Evolutionary conservation across 2,113 vertebrate genomes (phyloP).

Genomic region (Anolis sagrei): DNA sequence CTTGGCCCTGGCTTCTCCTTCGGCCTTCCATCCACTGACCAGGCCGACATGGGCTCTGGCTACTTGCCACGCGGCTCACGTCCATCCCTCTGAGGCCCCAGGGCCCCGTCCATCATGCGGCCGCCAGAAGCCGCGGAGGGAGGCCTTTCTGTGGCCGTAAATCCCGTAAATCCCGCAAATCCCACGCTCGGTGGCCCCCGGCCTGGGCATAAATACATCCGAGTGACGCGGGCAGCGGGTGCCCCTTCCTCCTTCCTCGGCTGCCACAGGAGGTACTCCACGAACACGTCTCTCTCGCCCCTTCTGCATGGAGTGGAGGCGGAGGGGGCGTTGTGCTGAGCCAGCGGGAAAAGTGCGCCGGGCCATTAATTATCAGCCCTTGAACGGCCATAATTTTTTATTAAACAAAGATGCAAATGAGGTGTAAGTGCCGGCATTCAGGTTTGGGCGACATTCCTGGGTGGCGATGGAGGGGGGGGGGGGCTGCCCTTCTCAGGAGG

Average conservation of each 20-base stretch:
- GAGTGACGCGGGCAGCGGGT: constrained; percentile 55
- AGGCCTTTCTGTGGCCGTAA: constrained; percentile 51
- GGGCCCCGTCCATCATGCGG: constrained; percentile 59
- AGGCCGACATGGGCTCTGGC: accelerated
- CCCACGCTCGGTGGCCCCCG: constrained; percentile 69
- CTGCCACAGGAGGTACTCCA: constrained; percentile 56
- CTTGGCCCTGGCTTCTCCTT: too few species aligned
- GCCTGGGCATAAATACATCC: constrained; percentile 71
- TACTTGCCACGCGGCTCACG: neutral
- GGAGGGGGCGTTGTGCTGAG: constrained; percentile 58
- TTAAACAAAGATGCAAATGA: constrained; percentile 78
- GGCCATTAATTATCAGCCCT: constrained; percentile 75
- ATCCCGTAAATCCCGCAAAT: constrained; percentile 67
- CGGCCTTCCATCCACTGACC: too few species aligned
- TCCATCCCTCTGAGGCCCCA: neutral
- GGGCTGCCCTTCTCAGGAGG: neutral
- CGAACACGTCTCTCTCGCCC: constrained; percentile 72
- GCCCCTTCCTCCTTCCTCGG: constrained; percentile 52
- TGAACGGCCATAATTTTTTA: constrained; percentile 75
- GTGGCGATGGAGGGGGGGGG: neutral
- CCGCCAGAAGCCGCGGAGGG: constrained; percentile 65
- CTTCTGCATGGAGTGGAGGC: neutral
- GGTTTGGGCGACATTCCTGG: constrained; percentile 22
- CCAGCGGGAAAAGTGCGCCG: constrained; percentile 64
- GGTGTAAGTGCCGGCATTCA: constrained; percentile 33